Evolutionary conservation across 1,140 invertebrate genomes (phyloP).

Genomic region (Achroia grisella): DNA sequence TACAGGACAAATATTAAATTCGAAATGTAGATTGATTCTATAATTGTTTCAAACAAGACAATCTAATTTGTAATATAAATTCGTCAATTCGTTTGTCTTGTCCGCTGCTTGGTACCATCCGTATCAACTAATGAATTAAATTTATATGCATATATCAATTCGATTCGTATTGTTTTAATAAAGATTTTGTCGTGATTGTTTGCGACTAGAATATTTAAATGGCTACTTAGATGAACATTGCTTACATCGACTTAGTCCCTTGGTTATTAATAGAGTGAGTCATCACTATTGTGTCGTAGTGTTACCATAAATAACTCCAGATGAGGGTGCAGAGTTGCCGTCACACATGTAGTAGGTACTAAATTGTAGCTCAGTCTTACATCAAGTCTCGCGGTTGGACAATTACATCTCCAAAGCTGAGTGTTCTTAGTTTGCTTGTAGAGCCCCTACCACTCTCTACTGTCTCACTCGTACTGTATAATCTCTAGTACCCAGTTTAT

Average conservation of each 20-base stretch:
- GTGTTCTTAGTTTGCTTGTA: conserved; percentile 12
- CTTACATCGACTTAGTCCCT: conserved; percentile 18
- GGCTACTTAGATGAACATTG: conserved; percentile 20
- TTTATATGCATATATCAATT: not conserved
- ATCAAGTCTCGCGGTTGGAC: conserved; percentile 16
- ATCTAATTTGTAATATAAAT: too few species aligned
- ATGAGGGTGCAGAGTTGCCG: conserved; percentile 24
- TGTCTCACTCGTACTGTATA: conserved; percentile 13
- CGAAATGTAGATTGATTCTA: too few species aligned
- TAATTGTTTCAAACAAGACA: too few species aligned
- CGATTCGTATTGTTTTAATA: conserved; percentile 16
- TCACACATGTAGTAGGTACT: conserved; percentile 20
- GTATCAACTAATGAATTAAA: not conserved
- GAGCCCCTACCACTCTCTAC: conserved; percentile 2
- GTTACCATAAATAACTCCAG: conserved; percentile 32
- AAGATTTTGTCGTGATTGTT: conserved; percentile 9
- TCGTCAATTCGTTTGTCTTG: too few species aligned
- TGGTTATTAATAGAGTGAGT: conserved; percentile 22
- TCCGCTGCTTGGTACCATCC: not conserved
- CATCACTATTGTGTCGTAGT: conserved; percentile 32
- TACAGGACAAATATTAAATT: too few species aligned
- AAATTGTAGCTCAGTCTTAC: conserved; percentile 12
- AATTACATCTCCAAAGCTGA: conserved; percentile 27
- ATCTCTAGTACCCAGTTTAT: conserved; percentile 7
- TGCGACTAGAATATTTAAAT: conserved; percentile 25